Evolutionary conservation across 2,797 vertebrate genomes (phyloP).

Genomic region (Lophotriccus pileatus): DNA sequence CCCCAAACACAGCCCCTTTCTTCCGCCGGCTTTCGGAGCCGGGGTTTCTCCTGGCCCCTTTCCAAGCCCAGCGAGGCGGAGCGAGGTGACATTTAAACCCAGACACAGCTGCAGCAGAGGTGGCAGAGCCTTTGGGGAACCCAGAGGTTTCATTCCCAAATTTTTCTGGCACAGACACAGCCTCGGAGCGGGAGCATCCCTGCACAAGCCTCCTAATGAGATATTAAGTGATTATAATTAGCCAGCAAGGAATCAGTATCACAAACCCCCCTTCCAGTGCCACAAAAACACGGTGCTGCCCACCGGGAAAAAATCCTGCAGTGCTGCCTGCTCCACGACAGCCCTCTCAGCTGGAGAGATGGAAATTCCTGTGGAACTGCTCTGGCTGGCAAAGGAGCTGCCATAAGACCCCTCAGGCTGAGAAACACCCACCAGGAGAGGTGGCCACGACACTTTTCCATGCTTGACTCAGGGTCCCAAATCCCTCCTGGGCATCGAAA

Average conservation of each 20-base stretch:
- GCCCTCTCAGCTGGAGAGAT: neutral
- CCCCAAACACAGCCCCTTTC: conserved; percentile 33
- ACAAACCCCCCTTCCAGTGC: neutral
- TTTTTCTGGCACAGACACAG: neutral
- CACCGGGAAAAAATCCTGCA: fast-evolving
- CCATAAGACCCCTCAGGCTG: neutral
- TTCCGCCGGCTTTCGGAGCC: neutral
- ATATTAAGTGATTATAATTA: neutral
- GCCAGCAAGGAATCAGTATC: neutral
- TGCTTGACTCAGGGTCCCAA: fast-evolving
- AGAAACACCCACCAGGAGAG: neutral
- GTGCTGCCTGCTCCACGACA: fast-evolving
- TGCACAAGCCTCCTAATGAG: neutral
- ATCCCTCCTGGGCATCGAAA: neutral
- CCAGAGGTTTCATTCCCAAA: neutral
- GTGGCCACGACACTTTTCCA: fast-evolving
- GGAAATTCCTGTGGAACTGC: neutral
- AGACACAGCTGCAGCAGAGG: neutral
- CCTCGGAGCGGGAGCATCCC: neutral
- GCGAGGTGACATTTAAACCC: neutral
- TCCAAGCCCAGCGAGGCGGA: neutral
- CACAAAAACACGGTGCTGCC: neutral
- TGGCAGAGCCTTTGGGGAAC: neutral
- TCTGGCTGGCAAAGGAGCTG: neutral
- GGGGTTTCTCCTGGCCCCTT: neutral